Evolutionary conservation across 2,888 invertebrate genomes (phyloP).

Genomic region (Euproctis similis): DNA sequence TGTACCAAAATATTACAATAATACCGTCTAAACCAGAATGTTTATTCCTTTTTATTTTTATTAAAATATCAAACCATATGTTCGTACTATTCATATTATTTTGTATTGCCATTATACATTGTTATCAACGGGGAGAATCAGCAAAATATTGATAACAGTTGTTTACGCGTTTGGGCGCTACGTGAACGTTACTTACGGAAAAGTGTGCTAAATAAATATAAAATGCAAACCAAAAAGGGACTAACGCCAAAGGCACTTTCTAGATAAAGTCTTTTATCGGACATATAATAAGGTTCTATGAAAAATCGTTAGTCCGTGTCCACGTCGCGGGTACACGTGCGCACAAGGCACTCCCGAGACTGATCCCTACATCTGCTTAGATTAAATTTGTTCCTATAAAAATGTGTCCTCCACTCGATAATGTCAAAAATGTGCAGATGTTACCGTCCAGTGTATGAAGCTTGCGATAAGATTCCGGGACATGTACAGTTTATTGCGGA

Average conservation of each 20-base stretch:
- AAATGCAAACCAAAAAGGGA: slow-evolving; percentile 36
- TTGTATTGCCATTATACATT: no score
- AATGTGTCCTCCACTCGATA: slow-evolving; percentile 64
- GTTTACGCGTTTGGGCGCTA: no score
- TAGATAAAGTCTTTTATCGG: slow-evolving; percentile 55
- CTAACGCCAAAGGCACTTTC: slow-evolving; percentile 38
- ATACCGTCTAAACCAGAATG: no score
- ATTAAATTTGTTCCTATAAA: slow-evolving; percentile 72
- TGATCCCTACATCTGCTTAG: slow-evolving; percentile 67
- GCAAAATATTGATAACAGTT: no score
- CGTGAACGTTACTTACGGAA: no score
- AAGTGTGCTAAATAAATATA: slow-evolving; percentile 24
- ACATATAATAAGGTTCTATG: slow-evolving; percentile 57
- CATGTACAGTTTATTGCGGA: slow-evolving; percentile 58
- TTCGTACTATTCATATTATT: no score
- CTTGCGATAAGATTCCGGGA: slow-evolving; percentile 53
- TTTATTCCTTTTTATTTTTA: not conserved
- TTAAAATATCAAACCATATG: no score
- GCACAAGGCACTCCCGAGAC: slow-evolving; percentile 59
- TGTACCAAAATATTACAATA: no score
- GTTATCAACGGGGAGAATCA: no score
- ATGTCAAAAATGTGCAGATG: slow-evolving; percentile 68
- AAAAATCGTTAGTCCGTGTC: slow-evolving; percentile 60
- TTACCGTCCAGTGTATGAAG: slow-evolving; percentile 61
- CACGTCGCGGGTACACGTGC: slow-evolving; percentile 58